Evolutionary conservation across 2,113 vertebrate genomes (phyloP), one percentile per base, ranked within the genome.

Genomic region (Bothrops jararaca): DNA sequence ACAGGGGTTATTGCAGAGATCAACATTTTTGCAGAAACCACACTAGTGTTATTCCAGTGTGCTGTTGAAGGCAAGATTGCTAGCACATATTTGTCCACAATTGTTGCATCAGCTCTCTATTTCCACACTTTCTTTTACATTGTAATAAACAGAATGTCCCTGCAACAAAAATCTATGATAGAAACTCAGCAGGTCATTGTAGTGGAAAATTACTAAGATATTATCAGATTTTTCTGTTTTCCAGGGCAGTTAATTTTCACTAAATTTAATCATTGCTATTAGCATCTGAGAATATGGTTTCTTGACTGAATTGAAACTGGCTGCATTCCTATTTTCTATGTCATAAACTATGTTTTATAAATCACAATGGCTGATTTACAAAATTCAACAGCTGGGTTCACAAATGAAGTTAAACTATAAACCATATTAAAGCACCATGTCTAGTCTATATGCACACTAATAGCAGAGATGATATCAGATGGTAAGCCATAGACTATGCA

Each of bases 161-260:
- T 92, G 23, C 34, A 24, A 92, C 45, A 92, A 52, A 92, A 45
- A 74, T 58, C 89, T 60, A 45, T 56, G 57, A 74, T 88, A 86
- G 80, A 92, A 26, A 50, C 9, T 64, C 24, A 80, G 29, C 11
- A 42, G n/a, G 42, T 29, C 39, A 39, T 45, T 56, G 24, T 45
- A n/a, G 56, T 52, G 69, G 91, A 93, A 95, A 2, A 0, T 57
- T 6, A 45, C 90, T 90, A 3, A 0, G 56, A 4, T 91, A 42
- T 18, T 91, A 64, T 90, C 87, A 89, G 39, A 92, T 94, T 93
- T 90, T 91, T 86, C 89, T 95, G 60, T 90, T 90, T 7, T 91
- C 86, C 89, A 92, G 22, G 90, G 57, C 85, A 93, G 91, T 94
- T 29, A n/a, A 90, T 94, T 48, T 92, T 91, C 42, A 85, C 42